phyloP scores from a whole-genome alignment of 2,888 invertebrate species.

The Cerastoderma edule region DNA sequence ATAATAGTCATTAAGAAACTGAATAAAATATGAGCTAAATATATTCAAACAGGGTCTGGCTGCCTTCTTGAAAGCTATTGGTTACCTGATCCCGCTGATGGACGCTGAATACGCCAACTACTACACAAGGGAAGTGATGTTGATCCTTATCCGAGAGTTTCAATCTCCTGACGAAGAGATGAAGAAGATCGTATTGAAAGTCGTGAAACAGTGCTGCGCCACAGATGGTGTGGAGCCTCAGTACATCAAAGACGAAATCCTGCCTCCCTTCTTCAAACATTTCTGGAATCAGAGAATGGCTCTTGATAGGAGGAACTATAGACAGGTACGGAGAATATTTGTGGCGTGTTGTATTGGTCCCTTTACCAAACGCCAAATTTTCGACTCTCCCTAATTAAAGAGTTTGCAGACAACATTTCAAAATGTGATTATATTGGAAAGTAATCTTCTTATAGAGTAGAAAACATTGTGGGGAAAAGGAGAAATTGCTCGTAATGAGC shows the following conservation, averaged over 20 bases:
- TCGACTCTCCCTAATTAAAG: too few species aligned
- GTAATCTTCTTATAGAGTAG: too few species aligned
- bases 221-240: slow-evolving; percentile 99
- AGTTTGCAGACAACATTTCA: too few species aligned
- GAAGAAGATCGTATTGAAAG: slow-evolving; percentile 99
- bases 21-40: too few species aligned
- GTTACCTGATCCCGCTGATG: slow-evolving; percentile 99
- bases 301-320: slow-evolving; percentile 97
- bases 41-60: slow-evolving; percentile 93
- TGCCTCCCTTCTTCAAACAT: slow-evolving; percentile 99
- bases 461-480: too few species aligned
- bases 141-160: slow-evolving; percentile 99
- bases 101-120: slow-evolving; percentile 99
- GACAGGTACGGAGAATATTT: slow-evolving; percentile 91
- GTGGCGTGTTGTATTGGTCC: too few species aligned
- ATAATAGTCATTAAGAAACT: too few species aligned
- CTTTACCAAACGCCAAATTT: too few species aligned
- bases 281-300: slow-evolving; percentile 99
- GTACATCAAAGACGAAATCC: slow-evolving; percentile 99
- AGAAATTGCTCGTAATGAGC: too few species aligned
- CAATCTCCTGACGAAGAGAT: slow-evolving; percentile 99
- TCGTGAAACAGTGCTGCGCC: slow-evolving; percentile 99
- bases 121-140: slow-evolving; percentile 99
- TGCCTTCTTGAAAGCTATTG: slow-evolving; percentile 99
- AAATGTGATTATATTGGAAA: too few species aligned